These are phyloP conservation scores for Polymixis flavicincta DNA, from an alignment of 2,888 invertebrate species.

Conservation along the genomic window DNA sequence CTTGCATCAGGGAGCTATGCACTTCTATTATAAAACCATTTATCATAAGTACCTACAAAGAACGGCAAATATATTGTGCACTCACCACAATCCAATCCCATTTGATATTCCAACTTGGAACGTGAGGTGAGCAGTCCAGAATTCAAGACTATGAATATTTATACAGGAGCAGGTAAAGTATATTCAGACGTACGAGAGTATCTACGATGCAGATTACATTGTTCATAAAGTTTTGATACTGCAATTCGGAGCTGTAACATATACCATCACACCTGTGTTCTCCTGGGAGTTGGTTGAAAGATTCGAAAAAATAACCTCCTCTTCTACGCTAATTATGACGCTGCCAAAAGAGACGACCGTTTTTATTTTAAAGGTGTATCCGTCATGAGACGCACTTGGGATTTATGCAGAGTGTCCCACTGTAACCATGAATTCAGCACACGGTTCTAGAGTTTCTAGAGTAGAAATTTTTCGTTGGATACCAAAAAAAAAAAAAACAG, in stretches of 20 bases:
- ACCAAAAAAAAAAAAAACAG: no score
- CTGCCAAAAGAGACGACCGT: neutral
- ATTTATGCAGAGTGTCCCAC: no score
- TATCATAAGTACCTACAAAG: slow-evolving; percentile 41
- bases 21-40: slow-evolving; percentile 34
- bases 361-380: neutral
- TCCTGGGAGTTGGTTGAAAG: neutral
- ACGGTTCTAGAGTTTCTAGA: no score
- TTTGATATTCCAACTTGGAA: slow-evolving; percentile 62
- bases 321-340: neutral
- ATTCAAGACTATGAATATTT: slow-evolving; percentile 66
- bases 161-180: slow-evolving; percentile 48
- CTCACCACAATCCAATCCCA: slow-evolving; percentile 62
- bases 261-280: slow-evolving; percentile 14
- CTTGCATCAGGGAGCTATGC: neutral
- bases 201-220: slow-evolving; percentile 53
- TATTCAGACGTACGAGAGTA: slow-evolving; percentile 45
- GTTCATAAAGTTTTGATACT: slow-evolving; percentile 62
- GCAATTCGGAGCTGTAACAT: slow-evolving; percentile 43
- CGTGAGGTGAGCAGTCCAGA: slow-evolving; percentile 65
- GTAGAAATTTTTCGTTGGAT: no score
- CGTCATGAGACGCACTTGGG: neutral
- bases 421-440: no score
- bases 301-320: no score
- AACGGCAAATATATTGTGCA: slow-evolving; percentile 58